These are phyloP conservation scores for Capromys pilorides DNA, from an alignment of 2,797 vertebrate species.

Conservation along the genomic window DNA sequence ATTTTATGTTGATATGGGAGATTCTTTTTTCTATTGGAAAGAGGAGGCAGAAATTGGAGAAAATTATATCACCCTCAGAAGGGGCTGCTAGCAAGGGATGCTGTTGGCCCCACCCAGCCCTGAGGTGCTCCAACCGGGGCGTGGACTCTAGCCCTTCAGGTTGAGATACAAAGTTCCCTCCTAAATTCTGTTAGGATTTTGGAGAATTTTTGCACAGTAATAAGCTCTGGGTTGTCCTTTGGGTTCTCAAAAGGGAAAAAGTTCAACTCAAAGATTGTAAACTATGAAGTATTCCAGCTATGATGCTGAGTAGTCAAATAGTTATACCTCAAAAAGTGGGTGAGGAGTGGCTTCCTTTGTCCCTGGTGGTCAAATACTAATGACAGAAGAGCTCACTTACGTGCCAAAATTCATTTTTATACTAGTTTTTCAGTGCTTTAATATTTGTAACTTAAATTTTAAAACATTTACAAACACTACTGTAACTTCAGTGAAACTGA, in stretches of 20 bases:
- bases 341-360: conserved; percentile 80
- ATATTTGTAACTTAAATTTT: conserved; percentile 86
- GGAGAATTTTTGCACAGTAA: conserved; percentile 90
- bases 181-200: conserved; percentile 80
- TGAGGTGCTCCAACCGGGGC: conserved; percentile 42
- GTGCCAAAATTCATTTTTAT: conserved; percentile 94
- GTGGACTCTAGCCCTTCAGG: conserved; percentile 39
- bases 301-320: conserved; percentile 82
- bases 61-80: conserved; percentile 77
- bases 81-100: conserved; percentile 53
- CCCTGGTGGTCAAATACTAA: conserved; percentile 75
- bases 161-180: conserved; percentile 68
- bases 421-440: conserved; percentile 87
- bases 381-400: conserved; percentile 85
- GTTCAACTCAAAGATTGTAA: conserved; percentile 84
- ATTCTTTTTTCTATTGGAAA: conserved; percentile 35
- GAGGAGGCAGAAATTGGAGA: conserved; percentile 64
- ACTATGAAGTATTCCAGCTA: conserved; percentile 84
- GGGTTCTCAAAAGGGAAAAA: conserved; percentile 87
- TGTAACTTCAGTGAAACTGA: conserved; percentile 97
- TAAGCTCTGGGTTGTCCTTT: conserved; percentile 85
- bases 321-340: conserved; percentile 85
- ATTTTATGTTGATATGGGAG: conserved; percentile 63
- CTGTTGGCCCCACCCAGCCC: not conserved
- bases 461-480: conserved; percentile 93